These are phyloP conservation scores for Meandrusa payeni DNA, from an alignment of 2,888 invertebrate genomes.

Conservation along the genomic window DNA sequence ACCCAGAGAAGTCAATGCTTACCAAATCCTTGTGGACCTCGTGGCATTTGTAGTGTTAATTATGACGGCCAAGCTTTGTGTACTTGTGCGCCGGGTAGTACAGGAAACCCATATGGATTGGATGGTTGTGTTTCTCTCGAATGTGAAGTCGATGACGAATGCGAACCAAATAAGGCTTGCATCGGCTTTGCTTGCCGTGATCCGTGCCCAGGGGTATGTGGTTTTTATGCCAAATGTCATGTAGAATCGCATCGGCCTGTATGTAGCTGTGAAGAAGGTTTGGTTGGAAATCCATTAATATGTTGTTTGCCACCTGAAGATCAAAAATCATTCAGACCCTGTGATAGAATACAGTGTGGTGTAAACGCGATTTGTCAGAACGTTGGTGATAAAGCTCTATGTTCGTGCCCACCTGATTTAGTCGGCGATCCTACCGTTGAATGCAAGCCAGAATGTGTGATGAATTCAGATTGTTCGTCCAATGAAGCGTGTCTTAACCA, in stretches of 20 bases:
- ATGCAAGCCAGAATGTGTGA: conserved; percentile 89
- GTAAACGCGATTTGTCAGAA: conserved; percentile 89
- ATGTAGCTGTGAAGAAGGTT: conserved; percentile 86
- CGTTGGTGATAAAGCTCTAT: conserved; percentile 85
- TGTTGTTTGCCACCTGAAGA: conserved; percentile 84
- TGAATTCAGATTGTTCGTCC: conserved; percentile 89
- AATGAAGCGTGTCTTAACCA: conserved; percentile 88
- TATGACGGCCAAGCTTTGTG: conserved; percentile 86
- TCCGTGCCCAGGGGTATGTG: conserved; percentile 92
- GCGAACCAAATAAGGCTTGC: conserved; percentile 86
- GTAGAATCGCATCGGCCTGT: conserved; percentile 90
- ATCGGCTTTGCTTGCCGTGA: conserved; percentile 90
- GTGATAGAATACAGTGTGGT: conserved; percentile 88
- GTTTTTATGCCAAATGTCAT: conserved; percentile 86
- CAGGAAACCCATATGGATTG: conserved; percentile 87
- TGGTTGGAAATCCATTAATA: conserved; percentile 88
- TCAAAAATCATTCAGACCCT: conserved; percentile 82
- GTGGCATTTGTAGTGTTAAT: conserved; percentile 86
- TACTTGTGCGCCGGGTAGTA: conserved; percentile 86
- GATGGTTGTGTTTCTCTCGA: conserved; percentile 89
- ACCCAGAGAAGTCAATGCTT: conserved; percentile 86
- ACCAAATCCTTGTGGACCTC: conserved; percentile 91
- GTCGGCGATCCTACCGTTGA: conserved; percentile 89
- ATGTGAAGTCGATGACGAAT: conserved; percentile 90
- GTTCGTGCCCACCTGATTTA: conserved; percentile 88